A percentile compares a stretch with the other conserved stretches of the same genome.
Evolutionary conservation across 2,797 vertebrate genomes (phyloP).

Genomic region (Aselliscus stoliczkanus): DNA sequence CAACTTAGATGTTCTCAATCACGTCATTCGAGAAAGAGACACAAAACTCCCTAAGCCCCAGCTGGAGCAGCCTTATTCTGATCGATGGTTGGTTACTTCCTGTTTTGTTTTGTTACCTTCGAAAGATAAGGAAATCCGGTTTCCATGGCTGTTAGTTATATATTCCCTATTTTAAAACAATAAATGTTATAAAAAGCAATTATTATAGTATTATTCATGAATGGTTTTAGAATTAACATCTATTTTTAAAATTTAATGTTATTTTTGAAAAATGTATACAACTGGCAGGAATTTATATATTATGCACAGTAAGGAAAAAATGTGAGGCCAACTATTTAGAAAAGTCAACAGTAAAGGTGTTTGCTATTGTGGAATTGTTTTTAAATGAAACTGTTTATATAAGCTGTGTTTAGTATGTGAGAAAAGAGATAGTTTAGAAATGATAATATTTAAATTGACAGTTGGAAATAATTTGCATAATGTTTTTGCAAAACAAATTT

Average conservation of each 20-base stretch:
- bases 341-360: background rate
- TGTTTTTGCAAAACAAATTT: background rate
- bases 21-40: slow-evolving; percentile 91
- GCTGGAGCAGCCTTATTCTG: slow-evolving; percentile 94
- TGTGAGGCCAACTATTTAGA: background rate
- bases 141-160: background rate
- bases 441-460: background rate
- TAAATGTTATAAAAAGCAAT: background rate
- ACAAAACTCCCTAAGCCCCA: slow-evolving; percentile 92
- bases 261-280: background rate
- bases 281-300: background rate
- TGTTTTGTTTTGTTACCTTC: background rate
- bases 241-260: background rate
- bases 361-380: background rate
- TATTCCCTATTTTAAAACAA: background rate
- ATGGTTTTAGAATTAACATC: background rate
- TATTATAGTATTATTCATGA: background rate
- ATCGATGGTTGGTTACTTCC: slow-evolving; percentile 90
- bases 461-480: background rate
- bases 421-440: background rate
- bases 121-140: background rate
- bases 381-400: background rate
- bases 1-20: slow-evolving; percentile 87
- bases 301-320: background rate
- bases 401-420: background rate